phyloP scores from a whole-genome alignment of 2,888 invertebrate genomes.

The Netelia inedita region DNA sequence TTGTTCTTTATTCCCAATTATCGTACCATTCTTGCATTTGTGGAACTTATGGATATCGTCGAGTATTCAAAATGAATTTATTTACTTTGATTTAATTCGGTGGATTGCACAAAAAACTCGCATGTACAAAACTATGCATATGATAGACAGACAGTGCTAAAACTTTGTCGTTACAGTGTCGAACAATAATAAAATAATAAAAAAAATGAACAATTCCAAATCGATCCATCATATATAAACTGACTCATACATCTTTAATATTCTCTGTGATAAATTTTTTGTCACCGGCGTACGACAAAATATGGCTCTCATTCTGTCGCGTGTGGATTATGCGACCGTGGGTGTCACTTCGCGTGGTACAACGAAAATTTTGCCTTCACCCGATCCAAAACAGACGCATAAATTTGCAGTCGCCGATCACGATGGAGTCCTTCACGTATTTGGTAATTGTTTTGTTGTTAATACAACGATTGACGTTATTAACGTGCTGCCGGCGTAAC shows the following conservation, averaged over 20 bases:
- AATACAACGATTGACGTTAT: not conserved
- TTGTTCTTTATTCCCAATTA: not conserved
- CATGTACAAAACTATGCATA: not conserved
- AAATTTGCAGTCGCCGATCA: constrained; percentile 94
- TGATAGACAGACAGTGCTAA: not conserved
- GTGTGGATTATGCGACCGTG: constrained; percentile 94
- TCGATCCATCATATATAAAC: not conserved
- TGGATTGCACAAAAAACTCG: too few species aligned
- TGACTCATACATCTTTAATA: not conserved
- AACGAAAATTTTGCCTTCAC: constrained; percentile 91
- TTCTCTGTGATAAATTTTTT: not conserved
- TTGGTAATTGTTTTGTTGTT: constrained; percentile 71
- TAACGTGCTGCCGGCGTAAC: not conserved
- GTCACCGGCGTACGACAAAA: constrained; percentile 62
- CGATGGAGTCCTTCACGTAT: constrained; percentile 93
- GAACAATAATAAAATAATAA: not conserved
- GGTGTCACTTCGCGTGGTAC: constrained; percentile 92
- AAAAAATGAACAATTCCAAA: not conserved
- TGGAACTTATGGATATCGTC: not conserved
- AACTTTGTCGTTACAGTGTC: not conserved
- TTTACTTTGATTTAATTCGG: not conserved
- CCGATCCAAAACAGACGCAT: constrained; percentile 87
- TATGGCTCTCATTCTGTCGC: constrained; percentile 92
- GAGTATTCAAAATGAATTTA: not conserved
- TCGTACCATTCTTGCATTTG: not conserved